phyloP scores from a whole-genome alignment of 2,797 vertebrate species.

The Gorsachius magnificus region DNA sequence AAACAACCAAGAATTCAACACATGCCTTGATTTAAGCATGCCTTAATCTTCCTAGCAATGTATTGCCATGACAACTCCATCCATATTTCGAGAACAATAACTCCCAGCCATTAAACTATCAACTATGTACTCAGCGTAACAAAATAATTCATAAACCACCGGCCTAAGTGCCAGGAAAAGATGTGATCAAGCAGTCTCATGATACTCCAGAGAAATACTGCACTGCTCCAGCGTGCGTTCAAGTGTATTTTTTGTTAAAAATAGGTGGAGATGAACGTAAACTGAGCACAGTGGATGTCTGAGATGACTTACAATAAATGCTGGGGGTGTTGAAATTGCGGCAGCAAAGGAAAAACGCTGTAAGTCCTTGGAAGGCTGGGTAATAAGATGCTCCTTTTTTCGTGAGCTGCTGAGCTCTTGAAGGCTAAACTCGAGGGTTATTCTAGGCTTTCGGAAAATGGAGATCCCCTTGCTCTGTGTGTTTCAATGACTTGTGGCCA shows the following conservation, averaged over 20 bases:
- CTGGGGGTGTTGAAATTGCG: neutral
- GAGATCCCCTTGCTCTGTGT: neutral
- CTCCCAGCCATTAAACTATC: conserved; percentile 58
- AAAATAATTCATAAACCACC: conserved; percentile 57
- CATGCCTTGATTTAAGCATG: conserved; percentile 45
- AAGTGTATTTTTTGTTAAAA: conserved; percentile 49
- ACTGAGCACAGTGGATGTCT: neutral
- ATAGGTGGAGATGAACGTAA: conserved; percentile 37
- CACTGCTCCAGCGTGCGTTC: neutral
- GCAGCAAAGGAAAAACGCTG: neutral
- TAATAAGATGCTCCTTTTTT: neutral
- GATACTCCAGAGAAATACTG: conserved; percentile 37
- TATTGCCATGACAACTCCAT: conserved; percentile 53
- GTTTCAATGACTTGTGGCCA: neutral
- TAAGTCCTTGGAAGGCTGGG: neutral
- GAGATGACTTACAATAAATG: conserved; percentile 9
- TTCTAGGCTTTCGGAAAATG: neutral
- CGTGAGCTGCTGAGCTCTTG: neutral
- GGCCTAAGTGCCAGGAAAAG: conserved; percentile 56
- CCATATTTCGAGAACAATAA: conserved; percentile 55
- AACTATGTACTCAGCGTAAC: conserved; percentile 39
- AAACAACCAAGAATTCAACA: conserved; percentile 26
- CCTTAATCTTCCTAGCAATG: conserved; percentile 42
- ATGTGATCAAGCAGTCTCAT: conserved; percentile 20
- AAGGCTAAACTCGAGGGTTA: neutral